Percentiles rank a stretch among this genome's conserved stretches.
phyloP scores from a whole-genome alignment of 2,113 vertebrate genomes.

The Antechinus stuartii region DNA sequence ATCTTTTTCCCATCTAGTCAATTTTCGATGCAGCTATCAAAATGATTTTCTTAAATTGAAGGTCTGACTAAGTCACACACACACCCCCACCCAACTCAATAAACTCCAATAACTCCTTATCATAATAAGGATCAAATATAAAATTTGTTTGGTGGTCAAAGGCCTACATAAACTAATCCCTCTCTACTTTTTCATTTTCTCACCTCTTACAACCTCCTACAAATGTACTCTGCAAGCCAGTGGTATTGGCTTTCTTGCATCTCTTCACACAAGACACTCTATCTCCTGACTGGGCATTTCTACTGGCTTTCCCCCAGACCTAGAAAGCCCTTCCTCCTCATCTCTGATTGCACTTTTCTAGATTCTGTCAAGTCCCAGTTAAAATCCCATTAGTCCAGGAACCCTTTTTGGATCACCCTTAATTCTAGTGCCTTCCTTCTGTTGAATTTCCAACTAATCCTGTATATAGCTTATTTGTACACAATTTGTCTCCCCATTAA shows the following conservation, averaged over 20 bases:
- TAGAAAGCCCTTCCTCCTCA: neutral
- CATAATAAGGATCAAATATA: neutral
- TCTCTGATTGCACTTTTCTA: neutral
- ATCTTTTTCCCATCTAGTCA: neutral
- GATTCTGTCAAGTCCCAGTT: no score
- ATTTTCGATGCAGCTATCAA: neutral
- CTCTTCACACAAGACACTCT: neutral
- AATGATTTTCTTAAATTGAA: neutral
- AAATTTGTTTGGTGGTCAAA: neutral
- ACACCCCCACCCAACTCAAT: neutral
- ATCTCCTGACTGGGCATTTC: neutral
- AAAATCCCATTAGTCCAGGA: neutral
- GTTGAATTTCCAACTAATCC: neutral
- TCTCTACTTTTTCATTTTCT: neutral
- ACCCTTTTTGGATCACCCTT: neutral
- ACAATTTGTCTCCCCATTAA: neutral
- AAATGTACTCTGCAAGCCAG: neutral
- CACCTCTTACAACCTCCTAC: neutral
- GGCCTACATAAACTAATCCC: neutral
- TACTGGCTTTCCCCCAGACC: neutral
- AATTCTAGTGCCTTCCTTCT: neutral
- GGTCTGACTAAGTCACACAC: neutral
- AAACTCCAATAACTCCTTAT: neutral
- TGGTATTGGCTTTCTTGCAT: neutral
- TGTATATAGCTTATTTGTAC: neutral